Evolutionary conservation across 2,888 invertebrate species (phyloP).

Genomic region (Galeopsomyia nigrocyanea): DNA sequence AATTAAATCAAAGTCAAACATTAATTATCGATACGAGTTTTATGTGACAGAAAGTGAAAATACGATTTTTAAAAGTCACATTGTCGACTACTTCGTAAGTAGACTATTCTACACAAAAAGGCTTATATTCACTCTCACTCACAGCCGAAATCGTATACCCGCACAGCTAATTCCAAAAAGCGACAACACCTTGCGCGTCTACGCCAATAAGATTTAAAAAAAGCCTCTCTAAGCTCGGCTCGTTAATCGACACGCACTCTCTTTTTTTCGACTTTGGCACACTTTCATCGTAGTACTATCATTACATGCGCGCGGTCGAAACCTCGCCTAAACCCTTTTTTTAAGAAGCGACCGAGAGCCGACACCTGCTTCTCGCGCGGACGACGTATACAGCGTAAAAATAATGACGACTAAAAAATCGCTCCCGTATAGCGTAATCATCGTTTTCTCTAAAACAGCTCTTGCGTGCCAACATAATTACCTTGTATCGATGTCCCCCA

Average conservation of each 20-base stretch:
- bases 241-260: slow-evolving; percentile 30
- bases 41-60: too few species aligned
- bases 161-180: background rate
- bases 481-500: background rate
- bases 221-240: background rate
- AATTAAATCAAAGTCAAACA: too few species aligned
- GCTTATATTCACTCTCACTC: background rate
- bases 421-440: slow-evolving; percentile 41
- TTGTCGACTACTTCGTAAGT: background rate
- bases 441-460: slow-evolving; percentile 28
- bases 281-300: slow-evolving; percentile 43
- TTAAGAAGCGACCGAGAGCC: slow-evolving; percentile 2
- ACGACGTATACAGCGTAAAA: slow-evolving; percentile 26
- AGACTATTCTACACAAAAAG: background rate
- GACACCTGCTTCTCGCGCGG: slow-evolving; percentile 37
- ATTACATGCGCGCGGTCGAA: slow-evolving; percentile 28
- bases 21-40: too few species aligned
- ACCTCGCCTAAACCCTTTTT: slow-evolving; percentile 31
- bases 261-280: slow-evolving; percentile 37
- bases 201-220: slow-evolving; percentile 5
- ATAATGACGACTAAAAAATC: slow-evolving; percentile 47
- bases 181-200: background rate
- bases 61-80: too few species aligned
- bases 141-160: background rate
- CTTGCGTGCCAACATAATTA: slow-evolving; percentile 39